Percentiles rank a stretch among this genome's conserved stretches.
Evolutionary conservation across 2,888 invertebrate species (phyloP).

Genomic region (Oxytorus armatus): DNA sequence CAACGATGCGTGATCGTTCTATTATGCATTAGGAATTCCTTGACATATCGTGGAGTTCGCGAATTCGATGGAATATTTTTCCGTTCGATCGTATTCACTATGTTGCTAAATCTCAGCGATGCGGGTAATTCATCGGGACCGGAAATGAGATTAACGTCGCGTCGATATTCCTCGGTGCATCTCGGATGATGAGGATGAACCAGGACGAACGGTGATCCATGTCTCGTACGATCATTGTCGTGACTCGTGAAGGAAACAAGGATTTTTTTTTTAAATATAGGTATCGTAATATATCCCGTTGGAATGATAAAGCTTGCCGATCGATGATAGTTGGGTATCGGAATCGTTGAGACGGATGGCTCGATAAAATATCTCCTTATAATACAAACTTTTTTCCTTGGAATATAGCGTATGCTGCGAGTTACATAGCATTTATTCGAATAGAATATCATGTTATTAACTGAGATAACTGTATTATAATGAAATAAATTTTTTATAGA

Average conservation of each 20-base stretch:
- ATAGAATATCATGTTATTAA: no score
- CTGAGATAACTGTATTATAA: no score
- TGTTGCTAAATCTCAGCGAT: slow-evolving; percentile 11
- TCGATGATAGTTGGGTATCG: not conserved
- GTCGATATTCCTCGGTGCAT: slow-evolving; percentile 71
- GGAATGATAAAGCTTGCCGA: slow-evolving; percentile 3
- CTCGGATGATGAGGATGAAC: slow-evolving; percentile 10
- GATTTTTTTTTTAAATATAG: not conserved
- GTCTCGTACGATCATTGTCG: not conserved
- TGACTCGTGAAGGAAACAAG: not conserved
- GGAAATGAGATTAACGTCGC: slow-evolving; percentile 77
- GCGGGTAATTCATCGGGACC: slow-evolving; percentile 3
- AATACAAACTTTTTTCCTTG: not conserved
- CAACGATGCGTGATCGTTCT: slow-evolving; percentile 5
- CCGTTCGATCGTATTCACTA: not conserved
- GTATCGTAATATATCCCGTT: slow-evolving; percentile 41
- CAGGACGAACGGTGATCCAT: no score
- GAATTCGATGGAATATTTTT: not conserved
- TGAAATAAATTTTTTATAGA: no score
- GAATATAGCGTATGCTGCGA: not conserved
- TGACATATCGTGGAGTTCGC: not conserved
- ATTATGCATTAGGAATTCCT: not conserved
- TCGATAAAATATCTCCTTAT: no score
- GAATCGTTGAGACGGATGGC: no score
- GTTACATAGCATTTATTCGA: no score